A percentile compares a stretch with the other conserved stretches of the same genome.
Evolutionary conservation across 2,797 vertebrate species (phyloP).

Genomic region (Valencia hispanica): DNA sequence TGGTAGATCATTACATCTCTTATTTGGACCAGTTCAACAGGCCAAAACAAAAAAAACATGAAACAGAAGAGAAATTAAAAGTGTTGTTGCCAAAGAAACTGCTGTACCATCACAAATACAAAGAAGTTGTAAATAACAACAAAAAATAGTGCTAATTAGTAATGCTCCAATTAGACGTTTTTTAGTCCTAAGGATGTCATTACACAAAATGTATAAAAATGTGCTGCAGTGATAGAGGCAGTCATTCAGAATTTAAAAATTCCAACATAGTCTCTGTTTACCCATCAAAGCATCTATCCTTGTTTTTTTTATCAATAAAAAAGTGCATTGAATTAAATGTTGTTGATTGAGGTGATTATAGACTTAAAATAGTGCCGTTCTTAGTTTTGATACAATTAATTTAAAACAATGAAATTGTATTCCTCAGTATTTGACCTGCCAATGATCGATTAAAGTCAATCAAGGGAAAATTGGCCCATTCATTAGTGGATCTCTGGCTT

Average conservation of each 20-base stretch:
- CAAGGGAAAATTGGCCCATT: not conserved
- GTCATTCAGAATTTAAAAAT: not conserved
- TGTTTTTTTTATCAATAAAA: not conserved
- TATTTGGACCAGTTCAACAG: not conserved
- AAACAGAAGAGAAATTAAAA: not conserved
- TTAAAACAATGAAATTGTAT: not conserved
- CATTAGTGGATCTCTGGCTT: not conserved
- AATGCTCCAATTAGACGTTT: not conserved
- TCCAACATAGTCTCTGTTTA: not conserved
- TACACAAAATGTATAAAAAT: not conserved
- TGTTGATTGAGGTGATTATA: not conserved
- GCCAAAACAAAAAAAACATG: not conserved
- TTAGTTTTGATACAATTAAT: not conserved
- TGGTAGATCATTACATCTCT: not conserved
- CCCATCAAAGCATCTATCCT: not conserved
- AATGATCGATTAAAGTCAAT: not conserved
- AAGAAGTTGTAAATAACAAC: not conserved
- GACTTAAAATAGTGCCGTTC: not conserved
- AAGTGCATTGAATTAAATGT: not conserved
- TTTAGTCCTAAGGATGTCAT: no score
- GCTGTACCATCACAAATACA: not conserved
- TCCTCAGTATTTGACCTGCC: not conserved
- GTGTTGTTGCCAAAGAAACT: not conserved
- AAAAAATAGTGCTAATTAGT: not conserved
- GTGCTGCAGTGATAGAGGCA: not conserved